Conservation (phyloP, 2,797 vertebrate genomes). For the Tiaroga cobitis region DNA sequence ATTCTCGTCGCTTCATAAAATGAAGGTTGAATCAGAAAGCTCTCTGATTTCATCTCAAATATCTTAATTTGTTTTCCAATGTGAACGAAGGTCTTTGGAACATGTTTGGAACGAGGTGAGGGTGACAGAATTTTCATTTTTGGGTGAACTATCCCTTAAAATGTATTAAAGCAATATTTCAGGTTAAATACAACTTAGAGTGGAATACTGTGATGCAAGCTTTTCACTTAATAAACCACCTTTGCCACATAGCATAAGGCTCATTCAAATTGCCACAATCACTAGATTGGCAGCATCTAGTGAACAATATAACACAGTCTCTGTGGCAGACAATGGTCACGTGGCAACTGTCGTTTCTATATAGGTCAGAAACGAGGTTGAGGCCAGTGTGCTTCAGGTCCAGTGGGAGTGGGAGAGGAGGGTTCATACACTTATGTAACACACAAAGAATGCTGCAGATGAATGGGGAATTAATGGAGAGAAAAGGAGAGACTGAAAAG, state of each 20-base stretch:
- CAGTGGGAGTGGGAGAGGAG: constrained; percentile 14
- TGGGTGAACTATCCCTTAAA: no score
- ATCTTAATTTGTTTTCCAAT: no score
- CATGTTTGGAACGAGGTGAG: no score
- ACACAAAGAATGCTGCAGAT: constrained; percentile 17
- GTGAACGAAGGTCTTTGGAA: no score
- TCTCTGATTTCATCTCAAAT: no score
- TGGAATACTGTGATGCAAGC: neutral
- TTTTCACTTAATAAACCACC: neutral
- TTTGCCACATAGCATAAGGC: neutral
- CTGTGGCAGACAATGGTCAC: constrained; percentile 59
- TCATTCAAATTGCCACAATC: no score
- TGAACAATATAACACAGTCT: constrained; percentile 47
- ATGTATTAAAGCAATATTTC: no score
- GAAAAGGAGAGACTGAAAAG: neutral
- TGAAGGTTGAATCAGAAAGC: no score
- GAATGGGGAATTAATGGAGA: constrained; percentile 15
- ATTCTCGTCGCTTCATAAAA: no score
- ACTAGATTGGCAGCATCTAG: neutral
- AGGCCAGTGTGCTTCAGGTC: constrained; percentile 36
- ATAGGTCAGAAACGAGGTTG: constrained; percentile 48
- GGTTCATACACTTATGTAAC: constrained; percentile 23
- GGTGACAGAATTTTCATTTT: no score
- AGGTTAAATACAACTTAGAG: no score
- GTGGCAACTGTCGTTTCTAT: constrained; percentile 16